Evolutionary conservation across 2,113 vertebrate species (phyloP).

Genomic region (Dascyllus trimaculatus): DNA sequence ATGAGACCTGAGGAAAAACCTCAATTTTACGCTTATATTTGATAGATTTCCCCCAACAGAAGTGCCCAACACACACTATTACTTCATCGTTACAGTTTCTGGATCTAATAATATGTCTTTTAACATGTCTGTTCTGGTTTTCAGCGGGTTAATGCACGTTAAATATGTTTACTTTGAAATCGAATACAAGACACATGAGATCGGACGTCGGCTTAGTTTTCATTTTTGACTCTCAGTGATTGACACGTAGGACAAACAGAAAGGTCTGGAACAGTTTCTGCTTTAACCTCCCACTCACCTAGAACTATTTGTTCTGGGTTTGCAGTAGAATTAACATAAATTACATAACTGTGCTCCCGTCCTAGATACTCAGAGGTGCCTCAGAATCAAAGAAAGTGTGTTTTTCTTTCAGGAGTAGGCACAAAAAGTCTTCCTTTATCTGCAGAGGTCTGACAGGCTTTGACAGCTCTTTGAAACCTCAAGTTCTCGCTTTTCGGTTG

Average conservation of each 20-base stretch:
- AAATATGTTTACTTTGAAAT: background rate
- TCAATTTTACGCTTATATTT: too few relatives aligned
- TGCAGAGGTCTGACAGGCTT: background rate
- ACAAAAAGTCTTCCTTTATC: conserved; percentile 1
- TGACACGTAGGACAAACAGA: background rate
- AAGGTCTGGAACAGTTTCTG: background rate
- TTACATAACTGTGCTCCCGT: background rate
- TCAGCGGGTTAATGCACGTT: too few relatives aligned
- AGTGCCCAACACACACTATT: too few relatives aligned
- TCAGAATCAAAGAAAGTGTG: conserved; percentile 1
- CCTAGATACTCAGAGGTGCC: conserved; percentile 4
- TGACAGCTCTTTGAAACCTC: background rate
- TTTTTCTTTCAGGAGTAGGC: background rate
- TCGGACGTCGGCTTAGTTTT: background rate
- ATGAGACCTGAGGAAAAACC: too few relatives aligned
- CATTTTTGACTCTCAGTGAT: background rate
- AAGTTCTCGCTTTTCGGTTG: background rate
- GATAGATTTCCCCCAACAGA: too few relatives aligned
- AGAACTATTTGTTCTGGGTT: conserved; percentile 3
- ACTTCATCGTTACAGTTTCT: too few relatives aligned
- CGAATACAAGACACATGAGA: background rate
- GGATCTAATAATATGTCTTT: too few relatives aligned
- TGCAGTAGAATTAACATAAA: conserved; percentile 11
- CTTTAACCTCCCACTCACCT: conserved; percentile 9
- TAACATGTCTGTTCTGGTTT: too few relatives aligned